Evolutionary conservation across 2,797 vertebrate genomes (phyloP), one percentile per base, ranked within the genome.

Genomic region (Bucorvus abyssinicus): DNA sequence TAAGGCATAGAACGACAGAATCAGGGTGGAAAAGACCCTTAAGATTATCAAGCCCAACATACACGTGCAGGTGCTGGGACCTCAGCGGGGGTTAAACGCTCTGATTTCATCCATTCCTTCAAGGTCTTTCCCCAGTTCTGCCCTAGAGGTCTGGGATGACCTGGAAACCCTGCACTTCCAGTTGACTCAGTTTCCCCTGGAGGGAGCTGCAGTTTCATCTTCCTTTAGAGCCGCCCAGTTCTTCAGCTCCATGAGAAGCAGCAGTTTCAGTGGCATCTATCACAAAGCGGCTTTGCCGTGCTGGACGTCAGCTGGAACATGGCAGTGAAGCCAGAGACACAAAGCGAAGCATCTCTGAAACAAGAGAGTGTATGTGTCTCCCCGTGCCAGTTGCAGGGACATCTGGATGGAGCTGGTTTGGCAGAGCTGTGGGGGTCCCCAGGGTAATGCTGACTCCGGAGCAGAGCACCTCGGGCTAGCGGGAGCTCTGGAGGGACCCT

Each of bases 291-390:
- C 68, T 90, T 83, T 90, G 92, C 94, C 5, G 4, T 36, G 0
- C 49, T 50, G 80, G 45, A 57, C 21, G 57, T 60, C 82, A 87
- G 71, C 87, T 87, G 89, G 47, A 56, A 30, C 71, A 44, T 0
- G 38, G 30, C 86, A 73, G 52, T 2, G 36, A 60, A 29, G 61
- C 44, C 87, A 65, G 79, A 57, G 87, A 68, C 82, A 84, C 36
- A 93, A 57, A 95, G 78, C 38, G 93, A 56, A 79, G 81, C 52
- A 59, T 85, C 89, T 93, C 44, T 87, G 85, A 56, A 60, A 73
- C 70, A 74, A 91, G 77, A 38, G 45, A 45, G 24, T 7, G 29
- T 42, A n/a, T 70, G 52, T 55, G 75, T 89, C 22, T 44, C 56
- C 49, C 53, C 0, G 5, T 60, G 71, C 63, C 94, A 94, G 94